phyloP scores from a whole-genome alignment of 1,140 invertebrate genomes.

The Caerostris darwini region DNA sequence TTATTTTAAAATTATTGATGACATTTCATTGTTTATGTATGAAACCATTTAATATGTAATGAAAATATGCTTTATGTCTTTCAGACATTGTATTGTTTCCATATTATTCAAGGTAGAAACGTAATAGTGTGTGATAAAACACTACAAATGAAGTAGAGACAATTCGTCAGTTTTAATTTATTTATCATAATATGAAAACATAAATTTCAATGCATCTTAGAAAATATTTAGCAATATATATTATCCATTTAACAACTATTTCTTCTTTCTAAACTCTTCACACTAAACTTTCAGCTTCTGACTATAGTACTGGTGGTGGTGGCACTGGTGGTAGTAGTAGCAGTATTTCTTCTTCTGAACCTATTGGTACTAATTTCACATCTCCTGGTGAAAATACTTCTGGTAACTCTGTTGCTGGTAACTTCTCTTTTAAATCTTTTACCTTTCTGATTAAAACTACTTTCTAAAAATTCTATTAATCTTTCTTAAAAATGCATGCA shows the following conservation, averaged over 20 bases:
- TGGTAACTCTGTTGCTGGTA: constrained; percentile 68
- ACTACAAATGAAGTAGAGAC: too few species aligned
- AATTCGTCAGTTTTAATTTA: too few species aligned
- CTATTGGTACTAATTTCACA: constrained; percentile 16
- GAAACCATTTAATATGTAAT: too few species aligned
- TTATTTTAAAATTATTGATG: too few species aligned
- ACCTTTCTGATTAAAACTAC: not conserved
- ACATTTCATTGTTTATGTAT: too few species aligned
- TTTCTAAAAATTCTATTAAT: not conserved
- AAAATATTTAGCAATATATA: too few species aligned
- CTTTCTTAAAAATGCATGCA: not conserved
- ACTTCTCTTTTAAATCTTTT: constrained; percentile 48
- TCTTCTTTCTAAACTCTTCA: not conserved
- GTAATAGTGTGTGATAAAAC: too few species aligned
- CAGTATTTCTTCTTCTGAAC: constrained; percentile 40
- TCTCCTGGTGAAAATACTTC: constrained; percentile 48
- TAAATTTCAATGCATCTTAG: too few species aligned
- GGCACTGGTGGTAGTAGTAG: constrained; percentile 33
- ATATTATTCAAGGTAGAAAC: too few species aligned
- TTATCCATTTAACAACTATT: not conserved
- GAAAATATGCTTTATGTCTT: too few species aligned
- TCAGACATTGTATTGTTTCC: too few species aligned
- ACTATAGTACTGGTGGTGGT: constrained; percentile 66
- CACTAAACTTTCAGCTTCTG: constrained; percentile 68
- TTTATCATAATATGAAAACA: too few species aligned